Percentiles rank a stretch among this genome's conserved stretches.
phyloP scores from a whole-genome alignment of 2,888 invertebrate genomes.

The Drosophila buzzatii region DNA sequence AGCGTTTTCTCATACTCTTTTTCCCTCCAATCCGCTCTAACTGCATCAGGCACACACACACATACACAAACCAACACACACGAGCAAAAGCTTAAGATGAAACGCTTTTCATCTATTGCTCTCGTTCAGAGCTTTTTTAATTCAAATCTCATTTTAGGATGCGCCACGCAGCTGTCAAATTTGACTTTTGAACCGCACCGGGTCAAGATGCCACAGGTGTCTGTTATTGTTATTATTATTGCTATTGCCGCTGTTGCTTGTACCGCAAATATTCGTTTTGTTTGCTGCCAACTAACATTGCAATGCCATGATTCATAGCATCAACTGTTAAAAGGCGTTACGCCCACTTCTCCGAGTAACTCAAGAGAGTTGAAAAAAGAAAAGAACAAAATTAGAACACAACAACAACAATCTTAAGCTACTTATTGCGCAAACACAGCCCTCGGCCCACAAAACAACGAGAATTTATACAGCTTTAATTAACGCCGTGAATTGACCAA shows the following conservation, averaged over 20 bases:
- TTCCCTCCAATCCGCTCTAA: background rate
- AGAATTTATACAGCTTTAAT: slow-evolving; percentile 53
- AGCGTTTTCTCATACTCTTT: slow-evolving; percentile 1
- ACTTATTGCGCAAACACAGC: slow-evolving; percentile 53
- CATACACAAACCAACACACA: background rate
- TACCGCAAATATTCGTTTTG: background rate
- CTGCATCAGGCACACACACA: background rate
- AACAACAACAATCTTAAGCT: slow-evolving; percentile 35
- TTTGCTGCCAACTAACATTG: slow-evolving; percentile 43
- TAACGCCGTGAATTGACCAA: slow-evolving; percentile 68
- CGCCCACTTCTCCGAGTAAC: slow-evolving; percentile 44
- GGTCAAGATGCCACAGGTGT: slow-evolving; percentile 63
- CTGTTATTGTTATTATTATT: slow-evolving; percentile 41
- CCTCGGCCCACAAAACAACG: slow-evolving; percentile 21
- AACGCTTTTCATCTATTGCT: slow-evolving; percentile 16
- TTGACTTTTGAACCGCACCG: slow-evolving; percentile 65
- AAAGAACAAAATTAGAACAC: slow-evolving; percentile 54
- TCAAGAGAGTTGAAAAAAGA: slow-evolving; percentile 8
- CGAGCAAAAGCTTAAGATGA: slow-evolving; percentile 28
- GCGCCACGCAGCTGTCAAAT: slow-evolving; percentile 66
- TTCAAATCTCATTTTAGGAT: slow-evolving; percentile 49
- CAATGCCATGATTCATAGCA: slow-evolving; percentile 62
- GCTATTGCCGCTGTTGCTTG: background rate
- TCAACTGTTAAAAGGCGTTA: slow-evolving; percentile 28
- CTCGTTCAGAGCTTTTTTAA: slow-evolving; percentile 44